A percentile compares a stretch with the other conserved stretches of the same genome.
Conservation (phyloP, 2,888 invertebrate species). For the Apoda limacodes region DNA sequence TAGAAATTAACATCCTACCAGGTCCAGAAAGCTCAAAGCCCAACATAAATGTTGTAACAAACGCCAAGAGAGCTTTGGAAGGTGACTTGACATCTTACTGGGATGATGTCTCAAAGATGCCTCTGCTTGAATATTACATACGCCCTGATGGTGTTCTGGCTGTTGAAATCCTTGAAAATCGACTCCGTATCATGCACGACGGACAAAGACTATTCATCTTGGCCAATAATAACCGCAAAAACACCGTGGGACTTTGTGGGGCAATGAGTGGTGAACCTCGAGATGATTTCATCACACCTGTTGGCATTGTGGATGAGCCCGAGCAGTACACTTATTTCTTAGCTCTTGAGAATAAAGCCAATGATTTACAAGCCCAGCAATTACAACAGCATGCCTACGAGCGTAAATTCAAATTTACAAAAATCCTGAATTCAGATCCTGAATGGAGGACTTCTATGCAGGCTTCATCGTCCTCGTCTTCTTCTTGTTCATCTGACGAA, state of each 20-base stretch:
- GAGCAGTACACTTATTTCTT: slow-evolving; percentile 69
- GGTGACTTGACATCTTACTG: slow-evolving; percentile 47
- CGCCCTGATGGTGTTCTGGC: slow-evolving; percentile 66
- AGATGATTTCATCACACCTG: slow-evolving; percentile 71
- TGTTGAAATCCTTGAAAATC: slow-evolving; percentile 56
- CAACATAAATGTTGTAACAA: slow-evolving; percentile 46
- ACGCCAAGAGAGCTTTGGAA: slow-evolving; percentile 48
- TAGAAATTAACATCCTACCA: slow-evolving; percentile 46
- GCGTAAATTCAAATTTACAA: slow-evolving; percentile 34
- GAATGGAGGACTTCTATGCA: slow-evolving; percentile 37
- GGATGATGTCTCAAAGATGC: slow-evolving; percentile 44
- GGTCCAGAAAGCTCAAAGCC: slow-evolving; percentile 25
- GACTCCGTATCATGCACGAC: slow-evolving; percentile 67
- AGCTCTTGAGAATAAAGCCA: slow-evolving; percentile 56
- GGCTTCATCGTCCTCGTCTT: slow-evolving; percentile 21
- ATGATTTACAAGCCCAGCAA: slow-evolving; percentile 49
- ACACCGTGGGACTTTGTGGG: slow-evolving; percentile 76
- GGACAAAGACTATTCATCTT: slow-evolving; percentile 65
- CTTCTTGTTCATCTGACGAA: too few species aligned
- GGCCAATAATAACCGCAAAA: slow-evolving; percentile 56
- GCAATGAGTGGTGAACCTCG: slow-evolving; percentile 68
- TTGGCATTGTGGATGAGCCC: slow-evolving; percentile 62
- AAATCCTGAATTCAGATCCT: slow-evolving; percentile 38
- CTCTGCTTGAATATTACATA: slow-evolving; percentile 50
- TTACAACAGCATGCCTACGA: slow-evolving; percentile 49